These are phyloP conservation scores for Takifugu ocellatus DNA, from an alignment of 2,797 vertebrate genomes.

Conservation along the genomic window DNA sequence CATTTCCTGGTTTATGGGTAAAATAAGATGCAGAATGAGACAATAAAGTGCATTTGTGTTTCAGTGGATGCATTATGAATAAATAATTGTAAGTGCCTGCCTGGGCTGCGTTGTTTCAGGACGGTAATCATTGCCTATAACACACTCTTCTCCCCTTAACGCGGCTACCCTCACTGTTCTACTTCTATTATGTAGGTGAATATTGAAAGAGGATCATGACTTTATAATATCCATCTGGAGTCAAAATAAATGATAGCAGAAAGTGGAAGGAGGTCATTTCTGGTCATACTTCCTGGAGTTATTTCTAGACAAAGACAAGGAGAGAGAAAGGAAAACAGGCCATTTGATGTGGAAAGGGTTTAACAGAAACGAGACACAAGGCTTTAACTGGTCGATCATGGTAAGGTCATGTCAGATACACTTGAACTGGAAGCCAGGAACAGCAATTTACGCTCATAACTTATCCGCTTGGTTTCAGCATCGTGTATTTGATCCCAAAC, in stretches of 20 bases:
- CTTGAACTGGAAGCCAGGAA: conserved; percentile 13
- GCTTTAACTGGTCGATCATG: too few relatives aligned
- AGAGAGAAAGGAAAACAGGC: not conserved
- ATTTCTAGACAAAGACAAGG: conserved; percentile 23
- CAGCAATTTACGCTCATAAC: not conserved
- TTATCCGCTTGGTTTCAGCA: conserved; percentile 12
- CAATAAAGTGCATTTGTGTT: conserved; percentile 92
- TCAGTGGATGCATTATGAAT: conserved; percentile 87
- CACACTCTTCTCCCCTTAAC: conserved; percentile 56
- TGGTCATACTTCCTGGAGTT: conserved; percentile 14
- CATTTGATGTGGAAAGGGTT: not conserved
- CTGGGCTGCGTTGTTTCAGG: conserved; percentile 65
- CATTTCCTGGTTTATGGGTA: conserved; percentile 84
- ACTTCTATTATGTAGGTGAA: conserved; percentile 66
- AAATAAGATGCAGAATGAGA: conserved; percentile 88
- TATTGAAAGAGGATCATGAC: conserved; percentile 75
- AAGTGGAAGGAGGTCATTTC: conserved; percentile 19
- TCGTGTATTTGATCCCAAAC: not conserved
- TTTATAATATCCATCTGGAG: conserved; percentile 67
- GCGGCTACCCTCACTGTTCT: conserved; percentile 51
- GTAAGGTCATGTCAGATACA: conserved; percentile 10
- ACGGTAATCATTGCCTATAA: conserved; percentile 77
- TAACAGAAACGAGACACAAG: not conserved
- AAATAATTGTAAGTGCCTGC: conserved; percentile 88
- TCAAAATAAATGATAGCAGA: conserved; percentile 35